Base-by-base conservation (phyloP, 2,797 vertebrate species). In the Myotis myotis region DNA sequence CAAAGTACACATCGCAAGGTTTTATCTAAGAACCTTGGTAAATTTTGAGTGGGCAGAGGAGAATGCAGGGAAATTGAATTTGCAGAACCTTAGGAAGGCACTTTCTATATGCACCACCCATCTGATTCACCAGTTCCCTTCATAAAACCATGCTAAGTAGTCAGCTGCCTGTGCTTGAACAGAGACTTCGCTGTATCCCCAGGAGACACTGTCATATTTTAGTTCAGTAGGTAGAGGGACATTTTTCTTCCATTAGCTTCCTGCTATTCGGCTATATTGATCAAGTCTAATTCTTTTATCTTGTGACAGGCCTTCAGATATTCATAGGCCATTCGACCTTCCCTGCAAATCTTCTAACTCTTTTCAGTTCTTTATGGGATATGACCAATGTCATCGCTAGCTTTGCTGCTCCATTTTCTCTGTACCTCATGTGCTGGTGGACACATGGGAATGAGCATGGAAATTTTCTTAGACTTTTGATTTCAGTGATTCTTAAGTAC, bases 11-110 rank as follows among this genome's bases (percentile, higher is more conserved):
- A 47, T 87, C 30, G n/a, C 72, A 41, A 28, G 53, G 25, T 94
- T 36, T 88, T 92, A 53, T 88, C 20, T 70, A 71, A 89, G 87
- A 87, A 71, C 82, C 38, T 51, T 53, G 51, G 74, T 66, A 30
- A n/a, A 41, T 38, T 93, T 79, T 92, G 93, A 92, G 82, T 88
- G 47, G 41, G 20, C 91, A 89, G 36, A 74, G 8, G 17, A 89
- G 44, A 72, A 20, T 68, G 25, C 55, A 62, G 49, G 33, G 84
- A 95, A 84, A 68, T 68, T 70, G 83, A 91, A 12, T 20, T 90
- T 72, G 62, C 19, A 86, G 60, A 84, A 74, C 71, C 53, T 36
- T 28, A 38, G 33, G 57, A 47, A 62, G 49, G 0, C 25, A 20
- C 80, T 91, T 93, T 89, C 60, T 92, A 23, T 20, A 72, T 62